Conservation (phyloP, 2,888 invertebrate species). For the Arctia plantaginis region DNA sequence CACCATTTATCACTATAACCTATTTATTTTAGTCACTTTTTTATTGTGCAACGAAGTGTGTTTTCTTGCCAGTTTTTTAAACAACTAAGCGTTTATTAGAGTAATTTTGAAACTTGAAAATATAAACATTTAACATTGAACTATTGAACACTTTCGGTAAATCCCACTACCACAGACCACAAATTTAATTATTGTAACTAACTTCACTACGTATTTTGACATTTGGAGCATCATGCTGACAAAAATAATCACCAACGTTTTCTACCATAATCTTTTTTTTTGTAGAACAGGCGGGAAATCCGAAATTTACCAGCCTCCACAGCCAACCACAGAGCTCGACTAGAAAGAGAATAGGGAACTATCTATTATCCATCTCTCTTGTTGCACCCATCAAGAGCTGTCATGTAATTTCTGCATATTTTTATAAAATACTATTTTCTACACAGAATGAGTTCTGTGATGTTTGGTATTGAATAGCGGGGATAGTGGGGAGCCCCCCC, state of each 20-base stretch:
- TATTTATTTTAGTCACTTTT: not conserved
- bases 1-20: constrained; percentile 10
- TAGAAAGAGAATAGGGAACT: too few relatives aligned
- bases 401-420: too few relatives aligned
- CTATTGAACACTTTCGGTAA: constrained; percentile 56
- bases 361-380: too few relatives aligned
- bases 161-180: constrained; percentile 56
- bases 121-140: constrained; percentile 52
- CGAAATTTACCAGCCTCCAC: too few relatives aligned
- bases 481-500: too few relatives aligned
- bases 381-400: too few relatives aligned
- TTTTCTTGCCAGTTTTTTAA: constrained; percentile 17
- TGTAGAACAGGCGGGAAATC: too few relatives aligned
- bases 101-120: constrained; percentile 33
- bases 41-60: constrained; percentile 24
- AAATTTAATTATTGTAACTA: constrained; percentile 5
- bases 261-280: not conserved
- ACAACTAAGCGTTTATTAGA: constrained; percentile 9
- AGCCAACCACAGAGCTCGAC: too few relatives aligned
- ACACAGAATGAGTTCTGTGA: too few relatives aligned
- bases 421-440: too few relatives aligned
- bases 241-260: not conserved
- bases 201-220: constrained; percentile 30
- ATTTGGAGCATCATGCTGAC: constrained; percentile 2
- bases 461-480: too few relatives aligned